Conservation (phyloP, 1,140 invertebrate species). For the Orchesella cincta region DNA sequence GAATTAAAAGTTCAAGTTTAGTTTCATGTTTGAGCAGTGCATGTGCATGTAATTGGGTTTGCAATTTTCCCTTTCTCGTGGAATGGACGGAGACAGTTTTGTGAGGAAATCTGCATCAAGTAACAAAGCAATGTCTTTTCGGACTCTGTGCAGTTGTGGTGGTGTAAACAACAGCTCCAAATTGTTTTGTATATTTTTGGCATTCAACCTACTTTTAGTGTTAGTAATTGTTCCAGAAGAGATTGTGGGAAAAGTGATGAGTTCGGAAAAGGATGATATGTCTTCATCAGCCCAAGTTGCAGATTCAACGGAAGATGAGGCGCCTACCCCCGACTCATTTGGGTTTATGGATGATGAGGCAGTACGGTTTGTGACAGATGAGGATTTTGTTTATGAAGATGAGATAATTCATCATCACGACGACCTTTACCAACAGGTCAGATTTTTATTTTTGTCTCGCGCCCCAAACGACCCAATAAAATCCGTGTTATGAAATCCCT, state of each 20-base stretch:
- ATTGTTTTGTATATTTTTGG: not conserved
- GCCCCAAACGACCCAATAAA: conserved; percentile 5
- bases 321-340: not conserved
- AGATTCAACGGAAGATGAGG: not conserved
- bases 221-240: not conserved
- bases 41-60: no score
- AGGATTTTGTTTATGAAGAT: conserved; percentile 6
- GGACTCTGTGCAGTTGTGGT: not conserved
- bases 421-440: conserved; percentile 3
- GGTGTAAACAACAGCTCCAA: not conserved
- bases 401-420: not conserved
- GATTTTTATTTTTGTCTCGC: not conserved
- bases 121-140: not conserved
- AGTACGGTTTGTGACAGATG: conserved; percentile 3
- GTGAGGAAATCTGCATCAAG: not conserved
- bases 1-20: no score
- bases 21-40: no score
- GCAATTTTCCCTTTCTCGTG: no score
- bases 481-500: no score
- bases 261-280: not conserved
- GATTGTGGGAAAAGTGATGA: not conserved
- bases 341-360: conserved; percentile 7
- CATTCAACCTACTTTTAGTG: not conserved
- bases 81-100: no score
- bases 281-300: not conserved